Percentiles rank a stretch among this genome's conserved stretches.
Evolutionary conservation across 1,140 invertebrate species (phyloP).

Genomic region (Apocrypta bakeri): DNA sequence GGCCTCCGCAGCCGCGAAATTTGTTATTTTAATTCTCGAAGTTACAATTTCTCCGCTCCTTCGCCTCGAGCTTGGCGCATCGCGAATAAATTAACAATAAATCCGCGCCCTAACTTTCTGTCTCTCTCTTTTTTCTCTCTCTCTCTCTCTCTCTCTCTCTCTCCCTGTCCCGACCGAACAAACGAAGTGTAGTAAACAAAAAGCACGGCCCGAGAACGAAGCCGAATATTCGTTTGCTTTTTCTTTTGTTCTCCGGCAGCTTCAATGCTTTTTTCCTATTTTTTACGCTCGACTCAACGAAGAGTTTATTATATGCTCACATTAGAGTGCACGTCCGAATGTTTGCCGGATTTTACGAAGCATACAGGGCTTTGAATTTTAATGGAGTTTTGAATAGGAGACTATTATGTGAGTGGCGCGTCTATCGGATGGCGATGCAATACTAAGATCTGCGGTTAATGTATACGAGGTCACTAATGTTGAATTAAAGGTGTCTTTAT

Average conservation of each 20-base stretch:
- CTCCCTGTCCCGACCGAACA: neutral
- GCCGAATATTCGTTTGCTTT: neutral
- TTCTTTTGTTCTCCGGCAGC: neutral
- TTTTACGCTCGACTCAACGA: neutral
- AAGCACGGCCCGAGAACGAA: neutral
- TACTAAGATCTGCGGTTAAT: no score
- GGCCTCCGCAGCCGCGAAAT: conserved; percentile 12
- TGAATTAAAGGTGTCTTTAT: no score
- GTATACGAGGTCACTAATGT: no score
- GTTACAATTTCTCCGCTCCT: conserved; percentile 30
- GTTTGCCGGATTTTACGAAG: conserved; percentile 1
- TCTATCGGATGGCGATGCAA: no score
- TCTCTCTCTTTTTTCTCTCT: neutral
- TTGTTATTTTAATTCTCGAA: conserved; percentile 44
- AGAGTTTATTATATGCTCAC: neutral
- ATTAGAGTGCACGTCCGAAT: neutral
- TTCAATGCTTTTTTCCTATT: neutral
- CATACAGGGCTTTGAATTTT: neutral
- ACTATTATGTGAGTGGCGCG: no score
- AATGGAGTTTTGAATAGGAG: neutral
- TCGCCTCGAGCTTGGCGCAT: neutral
- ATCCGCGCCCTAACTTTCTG: neutral
- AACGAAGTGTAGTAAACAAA: conserved; percentile 14
- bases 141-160: no score
- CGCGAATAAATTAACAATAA: conserved; percentile 42